Base-by-base conservation (phyloP, 2,113 vertebrate genomes). In the Campylomormyrus tamandua region DNA sequence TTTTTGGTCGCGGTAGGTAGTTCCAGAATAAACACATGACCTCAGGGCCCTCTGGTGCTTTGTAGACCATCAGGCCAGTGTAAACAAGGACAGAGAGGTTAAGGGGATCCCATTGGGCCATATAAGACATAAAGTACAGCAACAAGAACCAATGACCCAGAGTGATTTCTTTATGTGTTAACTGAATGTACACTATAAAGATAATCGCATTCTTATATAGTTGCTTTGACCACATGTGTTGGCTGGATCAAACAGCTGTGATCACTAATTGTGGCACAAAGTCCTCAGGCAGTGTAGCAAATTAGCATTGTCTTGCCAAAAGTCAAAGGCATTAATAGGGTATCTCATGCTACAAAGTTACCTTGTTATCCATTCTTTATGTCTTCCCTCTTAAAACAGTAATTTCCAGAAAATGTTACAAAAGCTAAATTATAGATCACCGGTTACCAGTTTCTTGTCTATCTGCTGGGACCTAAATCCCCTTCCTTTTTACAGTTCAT, bases 21-120 rank as follows among this genome's bases (percentile, higher is more conserved):
- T 45, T 93, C 95, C 95, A 95, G 94, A 90, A 91, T 95, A 95
- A 96, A 95, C 93, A 94, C 93, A 95, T 96, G 94, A 96, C 90
- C 93, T 96, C 94, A 96, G 91, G 5, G 50, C 90, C 91, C 49
- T 89, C 92, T 90, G 90, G 89, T n/a, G 45, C 91, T 91, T 86
- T 91, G 89, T 74, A 8, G 77, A 85, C 85, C 90, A 50, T 45
- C 77, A 48, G 87, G 90, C 90, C 90, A 91, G 91, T 48, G 88
- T 91, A 92, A 91, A 92, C 91, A 92, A 87, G 84, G 56, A 85
- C 91, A 62, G 66, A 88, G 74, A 91, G 83, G 56, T 46, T 74
- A 93, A 91, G 91, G 90, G 77, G 89, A 90, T 92, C 92, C 93
- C 49, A 2, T n/a, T 19, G 27, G 90, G 90, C 83, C 11, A n/a